phyloP scores from a whole-genome alignment of 2,113 vertebrate genomes.

The Labeo rohita region DNA sequence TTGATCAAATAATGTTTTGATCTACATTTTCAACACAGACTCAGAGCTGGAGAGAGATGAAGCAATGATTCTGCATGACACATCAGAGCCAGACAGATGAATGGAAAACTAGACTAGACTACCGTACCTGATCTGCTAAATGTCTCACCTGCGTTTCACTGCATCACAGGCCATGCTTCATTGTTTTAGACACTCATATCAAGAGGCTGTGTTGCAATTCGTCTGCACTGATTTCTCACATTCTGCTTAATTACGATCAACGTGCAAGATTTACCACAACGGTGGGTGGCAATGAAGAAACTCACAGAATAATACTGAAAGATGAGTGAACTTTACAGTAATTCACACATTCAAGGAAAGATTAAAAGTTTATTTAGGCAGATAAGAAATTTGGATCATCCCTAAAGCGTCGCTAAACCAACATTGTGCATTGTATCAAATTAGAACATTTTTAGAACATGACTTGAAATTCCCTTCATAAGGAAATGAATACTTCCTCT shows the following conservation, averaged over 20 bases:
- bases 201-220: neutral
- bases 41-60: slow-evolving; percentile 24
- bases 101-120: slow-evolving; percentile 9
- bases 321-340: neutral
- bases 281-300: too few species aligned
- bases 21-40: slow-evolving; percentile 9
- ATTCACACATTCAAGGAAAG: neutral
- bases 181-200: neutral
- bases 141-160: slow-evolving; percentile 3
- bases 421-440: neutral
- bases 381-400: neutral
- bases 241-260: neutral
- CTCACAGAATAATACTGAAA: neutral
- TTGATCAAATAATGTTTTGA: neutral
- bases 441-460: neutral
- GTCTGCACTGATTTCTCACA: neutral
- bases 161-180: neutral
- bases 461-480: slow-evolving; percentile 8
- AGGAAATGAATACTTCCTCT: slow-evolving; percentile 27
- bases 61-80: slow-evolving; percentile 49
- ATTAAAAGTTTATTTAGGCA: neutral
- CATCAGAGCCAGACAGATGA: slow-evolving; percentile 30
- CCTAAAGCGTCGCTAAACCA: neutral
- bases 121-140: slow-evolving; percentile 33
- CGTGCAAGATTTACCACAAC: neutral